Conservation (phyloP, 1,140 invertebrate species). For the Drosophila eugracilis region DNA sequence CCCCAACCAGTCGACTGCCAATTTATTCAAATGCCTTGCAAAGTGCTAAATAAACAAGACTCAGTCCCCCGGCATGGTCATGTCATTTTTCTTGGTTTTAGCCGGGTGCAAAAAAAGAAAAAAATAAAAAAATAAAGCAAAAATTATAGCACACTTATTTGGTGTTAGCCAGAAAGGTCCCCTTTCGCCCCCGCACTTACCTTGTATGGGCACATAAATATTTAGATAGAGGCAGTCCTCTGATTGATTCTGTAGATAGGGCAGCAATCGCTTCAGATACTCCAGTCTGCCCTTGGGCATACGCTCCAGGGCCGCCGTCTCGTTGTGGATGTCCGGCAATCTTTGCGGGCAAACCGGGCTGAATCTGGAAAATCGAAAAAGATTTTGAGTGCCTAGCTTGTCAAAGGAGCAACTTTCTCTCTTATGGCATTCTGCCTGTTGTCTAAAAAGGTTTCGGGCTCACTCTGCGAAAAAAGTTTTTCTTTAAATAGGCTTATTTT, state of each 20-base stretch:
- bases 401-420: constrained; percentile 45
- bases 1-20: constrained; percentile 58
- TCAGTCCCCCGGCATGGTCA: constrained; percentile 59
- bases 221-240: constrained; percentile 99
- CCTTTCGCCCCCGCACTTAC: constrained; percentile 86
- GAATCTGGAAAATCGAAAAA: constrained; percentile 86
- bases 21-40: constrained; percentile 82
- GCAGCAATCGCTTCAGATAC: constrained; percentile 93
- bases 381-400: constrained; percentile 42
- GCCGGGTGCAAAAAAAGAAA: constrained; percentile 23
- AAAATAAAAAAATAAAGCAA: too few species aligned
- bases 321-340: constrained; percentile 91
- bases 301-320: constrained; percentile 91
- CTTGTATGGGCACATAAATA: constrained; percentile 97
- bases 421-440: constrained; percentile 24
- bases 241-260: constrained; percentile 94
- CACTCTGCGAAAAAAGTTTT: constrained; percentile 29
- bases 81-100: constrained; percentile 74
- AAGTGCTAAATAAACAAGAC: constrained; percentile 84
- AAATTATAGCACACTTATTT: constrained; percentile 50
- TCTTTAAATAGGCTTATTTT: constrained; percentile 68
- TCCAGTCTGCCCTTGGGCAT: constrained; percentile 95
- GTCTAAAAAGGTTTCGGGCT: constrained; percentile 53
- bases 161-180: constrained; percentile 16
- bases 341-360: constrained; percentile 96